A percentile compares a stretch with the other conserved stretches of the same genome.
These are phyloP conservation scores for Xyrauchen texanus DNA, from an alignment of 2,113 vertebrate species.

Conservation along the genomic window DNA sequence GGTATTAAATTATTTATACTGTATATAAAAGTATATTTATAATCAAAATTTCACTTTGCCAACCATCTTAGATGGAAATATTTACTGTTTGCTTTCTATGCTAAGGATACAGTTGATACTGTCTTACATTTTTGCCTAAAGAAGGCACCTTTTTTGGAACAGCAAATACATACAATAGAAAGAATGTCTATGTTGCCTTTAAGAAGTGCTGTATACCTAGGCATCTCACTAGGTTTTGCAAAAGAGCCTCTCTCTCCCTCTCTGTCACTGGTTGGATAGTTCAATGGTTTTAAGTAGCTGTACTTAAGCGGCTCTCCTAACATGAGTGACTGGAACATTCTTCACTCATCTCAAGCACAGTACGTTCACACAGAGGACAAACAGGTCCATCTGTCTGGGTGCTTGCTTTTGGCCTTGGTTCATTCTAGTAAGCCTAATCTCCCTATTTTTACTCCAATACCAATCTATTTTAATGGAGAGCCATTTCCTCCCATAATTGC, in stretches of 20 bases:
- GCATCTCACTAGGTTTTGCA: background rate
- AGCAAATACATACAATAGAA: too few relatives aligned
- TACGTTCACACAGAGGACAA: background rate
- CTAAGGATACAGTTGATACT: too few relatives aligned
- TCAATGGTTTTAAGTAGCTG: background rate
- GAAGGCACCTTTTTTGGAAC: too few relatives aligned
- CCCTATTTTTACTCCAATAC: constrained; percentile 48
- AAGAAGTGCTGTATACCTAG: too few relatives aligned
- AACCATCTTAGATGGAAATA: too few relatives aligned
- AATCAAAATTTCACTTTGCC: too few relatives aligned
- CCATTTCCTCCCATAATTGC: constrained; percentile 51
- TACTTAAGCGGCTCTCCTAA: constrained; percentile 12
- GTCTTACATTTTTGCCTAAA: too few relatives aligned
- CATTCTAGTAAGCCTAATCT: constrained; percentile 58
- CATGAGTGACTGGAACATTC: constrained; percentile 1
- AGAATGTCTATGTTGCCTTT: too few relatives aligned
- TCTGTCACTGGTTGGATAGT: background rate
- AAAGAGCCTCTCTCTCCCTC: background rate
- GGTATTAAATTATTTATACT: too few relatives aligned
- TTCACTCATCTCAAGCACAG: constrained; percentile 22
- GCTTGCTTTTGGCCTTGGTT: constrained; percentile 27
- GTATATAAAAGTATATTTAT: too few relatives aligned
- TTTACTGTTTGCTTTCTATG: too few relatives aligned
- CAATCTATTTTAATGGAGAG: constrained; percentile 52
- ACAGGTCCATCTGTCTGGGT: background rate